A percentile compares a stretch with the other conserved stretches of the same genome.
Conservation (phyloP, 2,113 vertebrate species). For the Gambusia affinis region DNA sequence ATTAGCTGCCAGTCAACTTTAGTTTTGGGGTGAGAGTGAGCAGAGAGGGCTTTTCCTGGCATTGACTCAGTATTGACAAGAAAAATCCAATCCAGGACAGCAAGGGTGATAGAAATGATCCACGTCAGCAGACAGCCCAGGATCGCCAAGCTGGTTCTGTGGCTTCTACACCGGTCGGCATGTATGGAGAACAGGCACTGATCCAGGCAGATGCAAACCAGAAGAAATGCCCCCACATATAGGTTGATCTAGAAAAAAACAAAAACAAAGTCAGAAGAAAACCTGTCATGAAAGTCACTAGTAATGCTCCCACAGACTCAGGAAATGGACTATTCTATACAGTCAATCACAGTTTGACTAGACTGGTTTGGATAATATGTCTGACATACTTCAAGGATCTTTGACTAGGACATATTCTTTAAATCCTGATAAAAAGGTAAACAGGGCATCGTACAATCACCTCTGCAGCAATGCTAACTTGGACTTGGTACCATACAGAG, state of each 20-base stretch:
- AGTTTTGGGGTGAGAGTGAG: conserved; percentile 38
- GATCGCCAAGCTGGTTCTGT: conserved; percentile 37
- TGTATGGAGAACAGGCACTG: conserved; percentile 76
- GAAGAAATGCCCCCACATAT: conserved; percentile 81
- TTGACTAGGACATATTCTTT: background rate
- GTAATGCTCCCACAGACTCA: background rate
- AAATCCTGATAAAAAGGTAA: background rate
- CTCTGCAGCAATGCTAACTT: background rate
- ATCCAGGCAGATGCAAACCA: conserved; percentile 81
- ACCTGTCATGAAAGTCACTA: background rate
- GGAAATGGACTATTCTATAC: background rate
- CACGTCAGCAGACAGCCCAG: conserved; percentile 73
- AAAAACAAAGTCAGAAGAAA: background rate
- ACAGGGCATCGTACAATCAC: background rate
- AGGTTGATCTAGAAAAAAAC: conserved; percentile 79
- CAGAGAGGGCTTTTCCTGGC: conserved; percentile 55
- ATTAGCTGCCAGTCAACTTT: conserved; percentile 20
- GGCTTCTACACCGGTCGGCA: conserved; percentile 67
- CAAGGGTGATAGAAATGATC: conserved; percentile 76
- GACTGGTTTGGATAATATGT: background rate
- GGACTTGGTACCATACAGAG: too few species aligned
- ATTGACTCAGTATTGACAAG: fast-evolving
- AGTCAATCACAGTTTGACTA: too few species aligned
- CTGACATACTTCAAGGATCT: background rate
- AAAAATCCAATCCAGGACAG: conserved; percentile 77